Evolutionary conservation across 2,888 invertebrate genomes (phyloP).

Genomic region (Maniola hyperantus): DNA sequence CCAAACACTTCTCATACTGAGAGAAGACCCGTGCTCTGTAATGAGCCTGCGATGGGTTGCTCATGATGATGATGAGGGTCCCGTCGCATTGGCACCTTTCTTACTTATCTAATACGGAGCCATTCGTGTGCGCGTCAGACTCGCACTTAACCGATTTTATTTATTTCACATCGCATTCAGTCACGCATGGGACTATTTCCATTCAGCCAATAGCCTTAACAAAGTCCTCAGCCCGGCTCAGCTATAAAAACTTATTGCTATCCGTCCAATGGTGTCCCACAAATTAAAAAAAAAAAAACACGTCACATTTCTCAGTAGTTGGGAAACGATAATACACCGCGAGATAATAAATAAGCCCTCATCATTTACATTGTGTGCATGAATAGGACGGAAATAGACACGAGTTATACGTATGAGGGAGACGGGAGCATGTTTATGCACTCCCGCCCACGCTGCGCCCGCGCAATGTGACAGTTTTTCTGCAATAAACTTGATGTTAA

Average conservation of each 20-base stretch:
- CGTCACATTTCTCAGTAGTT: conserved; percentile 42
- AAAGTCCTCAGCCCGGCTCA: conserved; percentile 18
- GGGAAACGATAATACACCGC: conserved; percentile 49
- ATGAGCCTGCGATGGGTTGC: too few relatives aligned
- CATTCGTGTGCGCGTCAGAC: too few relatives aligned
- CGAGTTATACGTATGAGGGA: conserved; percentile 44
- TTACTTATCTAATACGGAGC: too few relatives aligned
- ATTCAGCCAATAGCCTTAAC: conserved; percentile 25
- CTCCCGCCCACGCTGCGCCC: conserved; percentile 55
- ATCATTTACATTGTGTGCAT: conserved; percentile 63
- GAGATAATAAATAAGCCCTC: conserved; percentile 63
- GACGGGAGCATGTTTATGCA: conserved; percentile 58
- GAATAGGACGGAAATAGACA: conserved; percentile 28
- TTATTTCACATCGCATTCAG: conserved; percentile 21
- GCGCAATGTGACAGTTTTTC: conserved; percentile 66
- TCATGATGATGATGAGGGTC: too few relatives aligned
- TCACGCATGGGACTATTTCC: conserved; percentile 18
- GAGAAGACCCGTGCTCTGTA: too few relatives aligned
- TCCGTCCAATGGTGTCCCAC: conserved; percentile 37
- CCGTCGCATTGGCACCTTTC: too few relatives aligned
- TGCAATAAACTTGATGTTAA: conserved; percentile 53
- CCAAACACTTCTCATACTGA: too few relatives aligned
- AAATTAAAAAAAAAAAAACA: too few relatives aligned
- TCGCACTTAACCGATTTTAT: too few relatives aligned
- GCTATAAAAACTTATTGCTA: conserved; percentile 40